Conservation (phyloP, 2,888 invertebrate genomes). For the Mongoloraphidia duomilia region DNA sequence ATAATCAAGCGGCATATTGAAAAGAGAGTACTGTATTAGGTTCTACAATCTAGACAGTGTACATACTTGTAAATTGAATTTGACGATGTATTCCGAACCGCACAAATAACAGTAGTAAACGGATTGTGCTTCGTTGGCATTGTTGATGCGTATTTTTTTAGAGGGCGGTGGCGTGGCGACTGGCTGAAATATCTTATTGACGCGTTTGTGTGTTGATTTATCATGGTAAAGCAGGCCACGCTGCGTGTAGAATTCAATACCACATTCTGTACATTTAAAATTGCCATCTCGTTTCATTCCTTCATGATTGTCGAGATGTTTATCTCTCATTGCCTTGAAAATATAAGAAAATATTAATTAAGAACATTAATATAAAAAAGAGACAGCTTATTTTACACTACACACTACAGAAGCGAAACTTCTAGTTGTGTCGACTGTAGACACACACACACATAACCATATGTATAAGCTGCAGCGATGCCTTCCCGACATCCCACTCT, state of each 20-base stretch:
- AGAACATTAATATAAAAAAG: too few relatives aligned
- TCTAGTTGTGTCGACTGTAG: too few relatives aligned
- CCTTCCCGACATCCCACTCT: too few relatives aligned
- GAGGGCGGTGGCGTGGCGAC: slow-evolving; percentile 36
- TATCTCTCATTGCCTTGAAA: slow-evolving; percentile 41
- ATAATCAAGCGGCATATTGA: too few relatives aligned
- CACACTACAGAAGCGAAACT: too few relatives aligned
- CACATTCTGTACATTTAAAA: slow-evolving; percentile 39
- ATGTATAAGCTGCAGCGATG: too few relatives aligned
- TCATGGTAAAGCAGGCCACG: slow-evolving; percentile 44
- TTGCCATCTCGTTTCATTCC: slow-evolving; percentile 18
- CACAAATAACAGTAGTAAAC: slow-evolving; percentile 43
- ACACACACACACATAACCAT: too few relatives aligned
- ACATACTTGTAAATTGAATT: slow-evolving; percentile 45
- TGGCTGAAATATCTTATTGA: slow-evolving; percentile 30
- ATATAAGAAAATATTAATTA: too few relatives aligned
- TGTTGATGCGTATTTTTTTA: slow-evolving; percentile 36
- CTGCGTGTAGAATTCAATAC: slow-evolving; percentile 37
- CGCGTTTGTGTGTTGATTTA: slow-evolving; percentile 32
- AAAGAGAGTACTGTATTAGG: too few relatives aligned
- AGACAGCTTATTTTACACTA: too few relatives aligned
- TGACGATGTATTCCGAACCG: slow-evolving; percentile 50
- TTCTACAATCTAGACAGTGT: too few relatives aligned
- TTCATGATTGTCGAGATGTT: slow-evolving; percentile 38
- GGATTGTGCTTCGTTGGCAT: slow-evolving; percentile 34